Evolutionary conservation across 2,888 invertebrate genomes (phyloP), one percentile per base, ranked within the genome.

Genomic region (Perizoma flavofasciatum): DNA sequence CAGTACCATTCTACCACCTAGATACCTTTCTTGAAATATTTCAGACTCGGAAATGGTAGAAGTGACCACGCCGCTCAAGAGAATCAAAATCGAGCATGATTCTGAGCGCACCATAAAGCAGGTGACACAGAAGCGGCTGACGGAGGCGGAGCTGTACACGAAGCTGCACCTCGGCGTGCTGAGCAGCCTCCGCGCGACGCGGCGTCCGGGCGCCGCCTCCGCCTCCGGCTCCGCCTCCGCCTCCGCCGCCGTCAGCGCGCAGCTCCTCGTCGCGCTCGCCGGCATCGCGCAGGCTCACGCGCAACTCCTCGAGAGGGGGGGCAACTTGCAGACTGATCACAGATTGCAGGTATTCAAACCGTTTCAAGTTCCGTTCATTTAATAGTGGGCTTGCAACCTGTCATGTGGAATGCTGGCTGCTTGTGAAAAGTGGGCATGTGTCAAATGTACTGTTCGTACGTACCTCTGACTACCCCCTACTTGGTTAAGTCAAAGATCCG

Each of bases 151-250:
- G 60, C 71, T 94, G 5, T 96, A 96, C 67, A 93, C 93, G n/a
- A 93, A 94, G 68, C 83, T 96, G 33, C 96, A 96, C 74, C 82
- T 96, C 34, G 94, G 94, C 0, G 88, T 96, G 8, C 75, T 96
- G 53, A 94, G 95, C 67, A 95, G 95, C 59, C 80, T 96, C 61
- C 79, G 94, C 4, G 94, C 95, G 0, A 89, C 86, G 71, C 92
- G 82, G 49, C 75, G 86, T 73, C 87, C 75, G 48, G 85, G n/a
- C n/a, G n/a, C n/a, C n/a, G n/a, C 94, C 0, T 93, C 95, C 0
- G 94, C 94, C 5, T 94, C 95, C 0, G 88, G 71, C 94, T 95
- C 71, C 78, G n/a, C n/a, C n/a, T n/a, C n/a, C n/a, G n/a, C 94
- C 0, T 93, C 95, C 0, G 94, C 94, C 5, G 95, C 95, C 0